phyloP scores from a whole-genome alignment of 2,888 invertebrate genomes.

The Dascillus cervinus region DNA sequence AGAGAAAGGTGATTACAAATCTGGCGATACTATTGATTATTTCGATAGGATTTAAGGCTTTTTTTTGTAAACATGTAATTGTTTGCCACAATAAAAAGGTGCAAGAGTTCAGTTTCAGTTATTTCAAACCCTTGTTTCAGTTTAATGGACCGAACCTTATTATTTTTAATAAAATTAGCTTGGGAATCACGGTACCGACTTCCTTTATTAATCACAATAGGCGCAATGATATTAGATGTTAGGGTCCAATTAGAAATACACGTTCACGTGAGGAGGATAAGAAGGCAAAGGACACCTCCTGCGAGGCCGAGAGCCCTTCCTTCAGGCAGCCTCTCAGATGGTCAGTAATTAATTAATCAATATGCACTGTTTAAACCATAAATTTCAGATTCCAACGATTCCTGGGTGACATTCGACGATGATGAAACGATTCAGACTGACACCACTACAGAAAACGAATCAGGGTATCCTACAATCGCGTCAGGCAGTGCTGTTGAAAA shows the following conservation, averaged over 20 bases:
- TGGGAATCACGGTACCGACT: slow-evolving; percentile 63
- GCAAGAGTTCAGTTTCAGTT: no score
- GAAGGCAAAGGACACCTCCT: slow-evolving; percentile 14
- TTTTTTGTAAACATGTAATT: background rate
- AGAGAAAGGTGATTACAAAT: slow-evolving; percentile 60
- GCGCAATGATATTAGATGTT: slow-evolving; percentile 59
- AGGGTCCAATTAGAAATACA: slow-evolving; percentile 62
- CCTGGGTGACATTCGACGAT: background rate
- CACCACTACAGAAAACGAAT: no score
- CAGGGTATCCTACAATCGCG: no score
- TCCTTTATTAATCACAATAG: slow-evolving; percentile 58
- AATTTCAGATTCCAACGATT: background rate
- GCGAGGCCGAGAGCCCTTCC: background rate
- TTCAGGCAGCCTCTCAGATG: no score
- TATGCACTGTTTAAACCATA: no score
- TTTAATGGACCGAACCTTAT: slow-evolving; percentile 33
- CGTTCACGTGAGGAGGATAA: slow-evolving; percentile 43
- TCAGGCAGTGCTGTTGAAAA: no score
- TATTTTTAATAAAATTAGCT: slow-evolving; percentile 63
- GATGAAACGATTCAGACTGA: background rate
- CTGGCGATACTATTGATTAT: slow-evolving; percentile 81
- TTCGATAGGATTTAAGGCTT: slow-evolving; percentile 49
- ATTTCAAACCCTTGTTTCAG: no score
- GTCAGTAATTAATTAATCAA: no score
- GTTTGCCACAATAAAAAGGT: background rate